These are phyloP conservation scores for Neoaliturus tenellus DNA, from an alignment of 2,888 invertebrate species.

Conservation along the genomic window DNA sequence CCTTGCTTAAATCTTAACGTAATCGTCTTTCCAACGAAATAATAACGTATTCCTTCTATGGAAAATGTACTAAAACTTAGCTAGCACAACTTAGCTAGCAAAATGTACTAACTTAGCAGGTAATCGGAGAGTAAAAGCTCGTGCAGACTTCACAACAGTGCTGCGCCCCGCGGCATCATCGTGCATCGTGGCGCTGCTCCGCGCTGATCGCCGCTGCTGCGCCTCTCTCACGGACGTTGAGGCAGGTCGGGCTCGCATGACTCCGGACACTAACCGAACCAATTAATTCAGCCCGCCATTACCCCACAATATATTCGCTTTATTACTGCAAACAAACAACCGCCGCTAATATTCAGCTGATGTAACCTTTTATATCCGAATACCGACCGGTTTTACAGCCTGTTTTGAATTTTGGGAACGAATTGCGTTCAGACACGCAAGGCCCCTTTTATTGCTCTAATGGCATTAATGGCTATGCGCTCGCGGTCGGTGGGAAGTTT, in stretches of 20 bases:
- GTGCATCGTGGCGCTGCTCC: too few species aligned
- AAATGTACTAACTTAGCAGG: too few species aligned
- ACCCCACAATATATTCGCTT: constrained; percentile 21
- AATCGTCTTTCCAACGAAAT: too few species aligned
- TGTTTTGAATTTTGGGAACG: constrained; percentile 36
- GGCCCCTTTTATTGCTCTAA: background rate
- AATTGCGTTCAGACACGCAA: background rate
- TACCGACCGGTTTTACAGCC: constrained; percentile 8
- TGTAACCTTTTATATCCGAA: constrained; percentile 11
- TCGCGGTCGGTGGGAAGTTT: background rate
- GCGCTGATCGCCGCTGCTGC: background rate
- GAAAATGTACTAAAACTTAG: too few species aligned
- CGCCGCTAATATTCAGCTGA: constrained; percentile 34
- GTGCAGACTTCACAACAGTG: too few species aligned
- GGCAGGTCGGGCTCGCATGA: constrained; percentile 20
- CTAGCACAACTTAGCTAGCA: too few species aligned
- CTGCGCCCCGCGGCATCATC: too few species aligned
- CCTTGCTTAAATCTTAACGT: too few species aligned
- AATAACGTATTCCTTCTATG: too few species aligned
- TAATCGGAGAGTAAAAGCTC: too few species aligned
- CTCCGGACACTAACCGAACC: constrained; percentile 23
- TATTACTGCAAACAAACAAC: constrained; percentile 39
- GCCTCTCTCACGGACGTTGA: background rate
- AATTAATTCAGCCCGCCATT: constrained; percentile 16
- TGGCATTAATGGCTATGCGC: constrained; percentile 1